A percentile compares a stretch with the other conserved stretches of the same genome.
These are phyloP conservation scores for Corythornis cristatus DNA, from an alignment of 2,113 vertebrate species.

Conservation along the genomic window DNA sequence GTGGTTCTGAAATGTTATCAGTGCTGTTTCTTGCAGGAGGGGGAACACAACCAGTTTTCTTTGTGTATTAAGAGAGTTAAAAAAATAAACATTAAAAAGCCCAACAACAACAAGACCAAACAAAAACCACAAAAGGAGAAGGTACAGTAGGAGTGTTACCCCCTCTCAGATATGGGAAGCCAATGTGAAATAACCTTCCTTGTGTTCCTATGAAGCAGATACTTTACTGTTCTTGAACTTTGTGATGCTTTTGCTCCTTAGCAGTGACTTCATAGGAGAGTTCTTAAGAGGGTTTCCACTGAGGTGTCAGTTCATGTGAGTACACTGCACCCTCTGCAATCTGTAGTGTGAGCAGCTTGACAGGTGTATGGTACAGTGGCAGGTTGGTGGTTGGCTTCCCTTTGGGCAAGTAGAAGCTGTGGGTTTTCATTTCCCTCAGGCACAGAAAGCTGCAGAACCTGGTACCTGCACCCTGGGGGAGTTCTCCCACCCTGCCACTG, in stretches of 20 bases:
- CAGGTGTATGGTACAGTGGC: neutral
- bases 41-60: neutral
- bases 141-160: neutral
- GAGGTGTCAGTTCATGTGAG: neutral
- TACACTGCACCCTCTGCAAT: neutral
- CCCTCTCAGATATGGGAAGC: neutral
- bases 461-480: fast-evolving
- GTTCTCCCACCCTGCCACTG: neutral
- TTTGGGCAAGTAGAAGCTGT: neutral
- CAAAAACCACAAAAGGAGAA: neutral
- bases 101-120: no score
- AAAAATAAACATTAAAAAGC: neutral
- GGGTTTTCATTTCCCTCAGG: neutral
- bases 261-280: fast-evolving
- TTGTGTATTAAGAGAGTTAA: neutral
- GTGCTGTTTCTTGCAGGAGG: neutral
- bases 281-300: neutral
- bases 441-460: neutral
- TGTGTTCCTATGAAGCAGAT: neutral
- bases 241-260: neutral
- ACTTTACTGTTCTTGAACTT: neutral
- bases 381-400: neutral
- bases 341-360: neutral
- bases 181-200: neutral
- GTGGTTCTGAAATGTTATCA: neutral